Conservation (phyloP, 2,888 invertebrate species). For the Drosophila atroscutellata region DNA sequence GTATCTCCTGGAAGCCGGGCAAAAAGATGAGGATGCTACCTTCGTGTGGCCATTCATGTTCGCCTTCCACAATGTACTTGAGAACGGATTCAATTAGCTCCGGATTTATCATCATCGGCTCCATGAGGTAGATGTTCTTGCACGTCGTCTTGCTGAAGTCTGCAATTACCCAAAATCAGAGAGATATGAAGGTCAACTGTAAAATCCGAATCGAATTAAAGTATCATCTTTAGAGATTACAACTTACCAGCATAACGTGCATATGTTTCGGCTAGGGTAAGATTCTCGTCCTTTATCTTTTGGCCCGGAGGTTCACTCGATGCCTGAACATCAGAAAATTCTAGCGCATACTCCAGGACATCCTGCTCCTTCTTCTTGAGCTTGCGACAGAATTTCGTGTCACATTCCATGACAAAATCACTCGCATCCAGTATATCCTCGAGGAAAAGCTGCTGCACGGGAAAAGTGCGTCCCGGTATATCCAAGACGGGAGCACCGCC, state of each 20-base stretch:
- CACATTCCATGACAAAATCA: conserved; percentile 87
- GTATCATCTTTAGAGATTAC: neutral
- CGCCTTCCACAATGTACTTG: conserved; percentile 89
- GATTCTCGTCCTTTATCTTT: conserved; percentile 89
- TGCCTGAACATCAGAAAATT: conserved; percentile 87
- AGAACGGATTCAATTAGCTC: conserved; percentile 91
- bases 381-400: conserved; percentile 87
- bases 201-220: neutral
- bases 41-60: conserved; percentile 86
- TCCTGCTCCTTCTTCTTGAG: conserved; percentile 87
- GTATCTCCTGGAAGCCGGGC: conserved; percentile 92
- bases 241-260: conserved; percentile 88
- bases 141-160: conserved; percentile 88
- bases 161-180: conserved; percentile 23
- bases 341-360: conserved; percentile 88
- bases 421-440: conserved; percentile 92
- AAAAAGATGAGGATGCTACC: conserved; percentile 93
- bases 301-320: conserved; percentile 87
- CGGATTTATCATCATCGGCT: conserved; percentile 91
- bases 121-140: conserved; percentile 91
- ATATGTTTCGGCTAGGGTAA: conserved; percentile 88
- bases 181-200: neutral
- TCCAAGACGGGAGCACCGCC: conserved; percentile 90
- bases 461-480: conserved; percentile 93
- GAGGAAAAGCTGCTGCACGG: conserved; percentile 92